Conservation (phyloP, 2,113 vertebrate species). For the Sylvietta virens region DNA sequence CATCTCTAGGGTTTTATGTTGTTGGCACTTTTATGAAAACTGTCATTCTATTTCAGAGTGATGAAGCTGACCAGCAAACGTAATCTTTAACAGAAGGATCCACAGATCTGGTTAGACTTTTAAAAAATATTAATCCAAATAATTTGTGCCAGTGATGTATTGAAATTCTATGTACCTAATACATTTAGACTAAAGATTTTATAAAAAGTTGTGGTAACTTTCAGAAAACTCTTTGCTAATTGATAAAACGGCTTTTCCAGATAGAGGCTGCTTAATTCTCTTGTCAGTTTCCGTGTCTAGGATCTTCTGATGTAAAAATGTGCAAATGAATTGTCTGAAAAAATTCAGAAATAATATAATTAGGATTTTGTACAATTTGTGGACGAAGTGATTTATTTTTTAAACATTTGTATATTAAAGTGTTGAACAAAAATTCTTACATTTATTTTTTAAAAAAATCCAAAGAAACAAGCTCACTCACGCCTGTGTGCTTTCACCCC, state of each 20-base stretch:
- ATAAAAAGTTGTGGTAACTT: background rate
- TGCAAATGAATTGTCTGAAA: background rate
- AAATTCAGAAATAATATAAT: background rate
- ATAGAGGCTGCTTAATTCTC: background rate
- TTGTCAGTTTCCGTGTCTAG: background rate
- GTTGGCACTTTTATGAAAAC: background rate
- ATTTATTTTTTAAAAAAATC: background rate
- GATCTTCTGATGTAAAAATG: background rate
- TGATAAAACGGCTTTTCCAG: background rate
- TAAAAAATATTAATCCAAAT: background rate
- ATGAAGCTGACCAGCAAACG: background rate
- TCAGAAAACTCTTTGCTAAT: background rate
- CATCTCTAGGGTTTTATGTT: background rate
- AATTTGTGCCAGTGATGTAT: background rate
- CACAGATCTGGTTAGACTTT: background rate
- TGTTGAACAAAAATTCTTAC: background rate
- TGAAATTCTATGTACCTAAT: background rate
- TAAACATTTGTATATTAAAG: background rate
- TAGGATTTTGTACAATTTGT: background rate
- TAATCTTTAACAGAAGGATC: background rate
- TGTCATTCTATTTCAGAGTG: background rate
- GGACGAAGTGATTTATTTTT: background rate
- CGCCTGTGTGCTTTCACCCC: background rate
- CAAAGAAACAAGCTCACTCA: background rate
- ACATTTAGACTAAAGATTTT: background rate